Conservation (phyloP, 2,113 vertebrate genomes). For the Gallinago paraguaiae region DNA sequence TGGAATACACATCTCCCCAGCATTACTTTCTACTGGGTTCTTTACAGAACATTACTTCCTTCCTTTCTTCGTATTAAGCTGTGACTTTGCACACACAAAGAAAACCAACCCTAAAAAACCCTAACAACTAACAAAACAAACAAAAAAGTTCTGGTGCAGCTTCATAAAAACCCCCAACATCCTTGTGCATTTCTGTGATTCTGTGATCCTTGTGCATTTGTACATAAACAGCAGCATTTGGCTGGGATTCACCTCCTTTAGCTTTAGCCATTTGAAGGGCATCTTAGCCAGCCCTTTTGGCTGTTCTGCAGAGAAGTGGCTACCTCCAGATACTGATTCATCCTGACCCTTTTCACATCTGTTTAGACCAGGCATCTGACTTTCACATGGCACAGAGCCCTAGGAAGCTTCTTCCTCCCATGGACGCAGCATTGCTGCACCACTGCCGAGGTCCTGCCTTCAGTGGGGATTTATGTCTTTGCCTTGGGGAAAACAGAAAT, state of each 20-base stretch:
- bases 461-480: not conserved
- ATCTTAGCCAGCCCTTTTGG: not conserved
- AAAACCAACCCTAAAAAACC: not conserved
- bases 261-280: not conserved
- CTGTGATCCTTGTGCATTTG: not conserved
- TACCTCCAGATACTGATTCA: not conserved
- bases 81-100: not conserved
- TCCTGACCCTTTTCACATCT: not conserved
- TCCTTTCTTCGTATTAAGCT: not conserved
- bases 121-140: not conserved
- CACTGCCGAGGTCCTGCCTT: not conserved
- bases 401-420: not conserved
- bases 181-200: not conserved
- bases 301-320: not conserved
- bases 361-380: not conserved
- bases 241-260: not conserved
- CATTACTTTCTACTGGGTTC: not conserved
- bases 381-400: not conserved
- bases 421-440: not conserved
- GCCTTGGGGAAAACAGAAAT: not conserved
- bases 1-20: not conserved
- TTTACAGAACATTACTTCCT: not conserved
- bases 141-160: not conserved
- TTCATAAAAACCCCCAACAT: not conserved
- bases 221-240: not conserved